These are phyloP conservation scores for Myotis lucifugus DNA, from an alignment of 2,113 vertebrate species.

Conservation along the genomic window DNA sequence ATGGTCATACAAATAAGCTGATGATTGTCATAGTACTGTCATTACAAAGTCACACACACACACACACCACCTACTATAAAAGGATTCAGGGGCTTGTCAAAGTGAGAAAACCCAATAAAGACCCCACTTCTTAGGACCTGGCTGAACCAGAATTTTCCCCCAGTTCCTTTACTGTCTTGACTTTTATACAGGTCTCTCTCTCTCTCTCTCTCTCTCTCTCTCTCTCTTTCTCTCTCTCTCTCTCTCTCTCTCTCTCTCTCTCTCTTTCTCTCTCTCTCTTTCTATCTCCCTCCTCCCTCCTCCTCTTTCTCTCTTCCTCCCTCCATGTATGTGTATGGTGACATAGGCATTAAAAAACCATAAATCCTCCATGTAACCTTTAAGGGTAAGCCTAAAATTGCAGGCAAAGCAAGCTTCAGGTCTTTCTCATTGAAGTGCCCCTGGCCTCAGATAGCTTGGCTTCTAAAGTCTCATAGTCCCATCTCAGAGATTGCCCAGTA, in stretches of 20 bases:
- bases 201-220: too few relatives aligned
- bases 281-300: too few relatives aligned
- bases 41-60: slow-evolving; percentile 25
- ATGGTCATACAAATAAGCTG: background rate
- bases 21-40: background rate
- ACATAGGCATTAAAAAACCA: background rate
- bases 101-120: slow-evolving; percentile 69
- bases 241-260: too few relatives aligned
- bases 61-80: slow-evolving; percentile 72
- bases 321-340: background rate
- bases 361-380: background rate
- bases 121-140: background rate
- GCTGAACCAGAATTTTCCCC: background rate
- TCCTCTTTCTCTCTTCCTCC: background rate
- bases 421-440: background rate
- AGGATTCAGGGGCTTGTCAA: slow-evolving; percentile 78
- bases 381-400: background rate
- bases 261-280: too few relatives aligned
- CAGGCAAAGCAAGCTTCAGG: background rate
- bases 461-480: background rate
- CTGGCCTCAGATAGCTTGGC: background rate
- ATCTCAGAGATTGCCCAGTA: background rate
- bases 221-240: too few relatives aligned
- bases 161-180: background rate
- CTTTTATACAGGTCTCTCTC: background rate